Evolutionary conservation across 35 echinoderm and acorn worm species (phyloP), one percentile per base, ranked within the genome.

Genomic region (Strongylocentrotus purpuratus): DNA sequence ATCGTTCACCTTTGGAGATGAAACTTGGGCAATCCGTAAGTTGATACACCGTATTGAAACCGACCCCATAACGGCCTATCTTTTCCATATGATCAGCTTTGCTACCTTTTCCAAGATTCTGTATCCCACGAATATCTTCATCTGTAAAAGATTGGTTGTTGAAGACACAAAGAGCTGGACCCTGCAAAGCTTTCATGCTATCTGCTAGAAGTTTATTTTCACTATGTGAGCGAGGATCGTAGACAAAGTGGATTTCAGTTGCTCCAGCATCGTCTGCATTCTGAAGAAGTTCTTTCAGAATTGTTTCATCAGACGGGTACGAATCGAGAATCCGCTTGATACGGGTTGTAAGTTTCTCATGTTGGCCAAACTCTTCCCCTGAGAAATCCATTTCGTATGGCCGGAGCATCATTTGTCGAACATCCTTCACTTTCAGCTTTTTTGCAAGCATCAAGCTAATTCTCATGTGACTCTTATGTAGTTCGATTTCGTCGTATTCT

Each of bases 241-340:
- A 91, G 31, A 99, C 94, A 88, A 99, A 96, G 55, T 99, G 97
- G n/a, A 99, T 96, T 91, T 96, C 95, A 17, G 97, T 95, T 41
- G 98, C 98, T 31, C 89, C 85, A 33, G 98, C 97, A 94, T 99
- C 98, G 92, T 99, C 98, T 0, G 98, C 97, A 97, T 99, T 99
- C 94, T 99, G 98, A 31, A 99, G 35, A 33, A 99, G 46, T 90
- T 99, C 98, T 86, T 99, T 99, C 18, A 99, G 85, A 11, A 98
- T 94, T 48, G 94, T 86, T 92, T 92, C 70, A 88, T 97, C 96
- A 78, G 94, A 94, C 10, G 98, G 96, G 94, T 99, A 99, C 2
- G 94, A 96, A 58, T 61, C 90, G 4, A 99, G 55, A 50, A 99
- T 97, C 2, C 96, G 90, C 55, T 91, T 98, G 18, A 99, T 88